phyloP scores from a whole-genome alignment of 2,113 vertebrate species.

The Myanophis thanlyinensis region DNA sequence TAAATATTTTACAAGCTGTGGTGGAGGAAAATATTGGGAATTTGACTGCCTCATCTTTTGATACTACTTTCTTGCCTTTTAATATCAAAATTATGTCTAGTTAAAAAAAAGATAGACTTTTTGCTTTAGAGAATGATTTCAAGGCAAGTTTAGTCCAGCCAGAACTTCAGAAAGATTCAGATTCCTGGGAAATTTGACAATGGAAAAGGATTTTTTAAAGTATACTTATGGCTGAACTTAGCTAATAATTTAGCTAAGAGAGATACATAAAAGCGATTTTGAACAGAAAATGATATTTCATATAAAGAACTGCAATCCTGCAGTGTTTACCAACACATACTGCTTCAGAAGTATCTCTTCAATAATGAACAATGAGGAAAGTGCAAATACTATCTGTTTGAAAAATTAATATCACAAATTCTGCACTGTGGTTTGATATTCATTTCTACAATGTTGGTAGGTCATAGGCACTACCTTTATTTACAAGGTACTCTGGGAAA shows the following conservation, averaged over 20 bases:
- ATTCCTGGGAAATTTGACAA: neutral
- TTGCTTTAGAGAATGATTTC: neutral
- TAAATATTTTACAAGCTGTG: neutral
- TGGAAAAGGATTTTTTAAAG: neutral
- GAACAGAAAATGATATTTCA: neutral
- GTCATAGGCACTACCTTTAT: neutral
- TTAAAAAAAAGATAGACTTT: neutral
- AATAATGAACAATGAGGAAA: neutral
- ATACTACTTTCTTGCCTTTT: neutral
- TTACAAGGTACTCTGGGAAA: neutral
- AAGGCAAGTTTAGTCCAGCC: neutral
- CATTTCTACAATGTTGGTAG: neutral
- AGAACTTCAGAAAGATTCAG: neutral
- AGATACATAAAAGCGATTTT: neutral
- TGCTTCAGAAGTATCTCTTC: neutral
- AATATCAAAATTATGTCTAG: neutral
- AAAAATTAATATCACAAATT: neutral
- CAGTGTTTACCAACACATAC: neutral
- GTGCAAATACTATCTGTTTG: neutral
- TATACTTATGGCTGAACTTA: neutral
- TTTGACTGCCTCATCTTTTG: neutral
- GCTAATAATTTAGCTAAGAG: neutral
- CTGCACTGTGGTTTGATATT: neutral
- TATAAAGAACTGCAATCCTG: neutral
- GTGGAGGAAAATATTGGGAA: neutral